Percentiles rank a stretch among this genome's conserved stretches.
These are phyloP conservation scores for Thrips palmi DNA, from an alignment of 1,140 invertebrate genomes.

Conservation along the genomic window DNA sequence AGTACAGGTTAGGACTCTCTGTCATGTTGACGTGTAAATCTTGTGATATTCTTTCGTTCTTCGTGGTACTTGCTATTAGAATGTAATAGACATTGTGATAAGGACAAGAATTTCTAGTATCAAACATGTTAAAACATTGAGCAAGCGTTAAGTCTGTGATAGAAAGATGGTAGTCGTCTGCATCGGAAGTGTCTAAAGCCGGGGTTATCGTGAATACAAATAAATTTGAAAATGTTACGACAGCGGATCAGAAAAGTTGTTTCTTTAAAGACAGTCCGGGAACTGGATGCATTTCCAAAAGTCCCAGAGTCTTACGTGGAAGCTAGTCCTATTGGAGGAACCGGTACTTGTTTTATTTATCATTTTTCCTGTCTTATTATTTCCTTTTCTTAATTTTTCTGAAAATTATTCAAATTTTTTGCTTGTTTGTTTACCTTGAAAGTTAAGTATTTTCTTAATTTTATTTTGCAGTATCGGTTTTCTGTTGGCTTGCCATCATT, in stretches of 20 bases:
- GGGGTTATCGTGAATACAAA: too few species aligned
- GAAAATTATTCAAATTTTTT: neutral
- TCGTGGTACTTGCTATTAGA: too few species aligned
- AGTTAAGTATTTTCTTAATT: neutral
- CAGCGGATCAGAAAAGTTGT: neutral
- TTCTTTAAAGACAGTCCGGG: constrained; percentile 49
- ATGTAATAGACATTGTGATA: too few species aligned
- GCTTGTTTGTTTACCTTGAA: neutral
- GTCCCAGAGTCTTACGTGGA: constrained; percentile 68
- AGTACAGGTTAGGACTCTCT: too few species aligned
- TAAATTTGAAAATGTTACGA: neutral
- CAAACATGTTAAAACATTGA: too few species aligned
- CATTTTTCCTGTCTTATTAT: neutral
- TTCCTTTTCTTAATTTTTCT: neutral
- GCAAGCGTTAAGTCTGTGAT: too few species aligned
- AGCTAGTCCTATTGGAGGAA: constrained; percentile 62
- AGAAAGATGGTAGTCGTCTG: too few species aligned
- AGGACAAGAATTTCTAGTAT: too few species aligned
- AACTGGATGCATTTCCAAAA: constrained; percentile 81
- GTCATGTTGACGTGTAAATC: too few species aligned
- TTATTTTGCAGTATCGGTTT: constrained; percentile 46
- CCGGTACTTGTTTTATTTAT: constrained; percentile 33
- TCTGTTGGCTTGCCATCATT: constrained; percentile 58
- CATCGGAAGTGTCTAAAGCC: too few species aligned
- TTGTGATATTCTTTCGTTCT: too few species aligned